Percentiles rank a stretch among this genome's conserved stretches.
phyloP scores from a whole-genome alignment of 1,140 invertebrate genomes.

The Drosophila funebris region DNA sequence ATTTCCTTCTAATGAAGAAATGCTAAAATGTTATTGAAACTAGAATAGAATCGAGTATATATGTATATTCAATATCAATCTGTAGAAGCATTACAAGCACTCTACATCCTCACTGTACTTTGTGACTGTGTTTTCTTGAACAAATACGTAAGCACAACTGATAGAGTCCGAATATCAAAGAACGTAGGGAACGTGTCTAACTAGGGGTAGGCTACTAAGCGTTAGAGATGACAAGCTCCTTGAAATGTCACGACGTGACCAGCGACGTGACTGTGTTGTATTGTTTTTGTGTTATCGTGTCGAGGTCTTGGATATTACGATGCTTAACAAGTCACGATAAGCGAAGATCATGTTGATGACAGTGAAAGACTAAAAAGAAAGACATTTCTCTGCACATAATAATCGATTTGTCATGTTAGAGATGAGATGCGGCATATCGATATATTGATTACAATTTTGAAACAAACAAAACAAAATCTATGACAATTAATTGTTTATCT shows the following conservation, averaged over 20 bases:
- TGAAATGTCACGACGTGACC: slow-evolving; percentile 27
- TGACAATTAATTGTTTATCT: too few species aligned
- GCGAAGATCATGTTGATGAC: not conserved
- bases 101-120: too few species aligned
- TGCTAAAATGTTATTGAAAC: too few species aligned
- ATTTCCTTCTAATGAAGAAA: too few species aligned
- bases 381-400: not conserved
- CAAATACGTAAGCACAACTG: slow-evolving; percentile 33
- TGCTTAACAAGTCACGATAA: slow-evolving; percentile 7
- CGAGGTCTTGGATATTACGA: slow-evolving; percentile 12
- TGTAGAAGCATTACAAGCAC: too few species aligned
- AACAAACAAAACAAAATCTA: too few species aligned
- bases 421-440: not conserved
- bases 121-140: slow-evolving; percentile 47
- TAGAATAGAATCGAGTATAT: too few species aligned
- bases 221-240: slow-evolving; percentile 20
- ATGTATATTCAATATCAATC: too few species aligned
- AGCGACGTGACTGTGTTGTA: not conserved
- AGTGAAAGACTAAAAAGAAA: too few species aligned
- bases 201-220: not conserved
- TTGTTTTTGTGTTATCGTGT: slow-evolving; percentile 6
- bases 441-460: too few species aligned
- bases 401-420: not conserved
- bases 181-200: slow-evolving; percentile 23
- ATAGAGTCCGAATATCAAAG: slow-evolving; percentile 30